Conservation (phyloP, 2,888 invertebrate species). For the Amphiduros pacificus region DNA sequence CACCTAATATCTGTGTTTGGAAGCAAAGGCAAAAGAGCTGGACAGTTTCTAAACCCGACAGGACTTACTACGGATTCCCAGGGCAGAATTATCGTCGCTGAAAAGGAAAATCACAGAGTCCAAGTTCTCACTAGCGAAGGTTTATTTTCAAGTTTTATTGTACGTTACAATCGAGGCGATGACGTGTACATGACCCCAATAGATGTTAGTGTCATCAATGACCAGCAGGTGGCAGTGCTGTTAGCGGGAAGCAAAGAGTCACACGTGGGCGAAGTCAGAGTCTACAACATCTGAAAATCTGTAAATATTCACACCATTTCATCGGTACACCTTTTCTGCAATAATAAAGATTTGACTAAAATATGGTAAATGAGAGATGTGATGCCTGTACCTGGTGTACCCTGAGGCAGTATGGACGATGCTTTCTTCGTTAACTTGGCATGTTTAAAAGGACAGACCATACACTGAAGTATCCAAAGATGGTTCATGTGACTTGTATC, state of each 20-base stretch:
- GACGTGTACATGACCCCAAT: conserved; percentile 17
- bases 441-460: too few species aligned
- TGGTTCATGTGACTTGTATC: too few species aligned
- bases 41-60: conserved; percentile 65
- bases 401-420: too few species aligned
- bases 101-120: conserved; percentile 64
- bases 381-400: too few species aligned
- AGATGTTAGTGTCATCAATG: conserved; percentile 15
- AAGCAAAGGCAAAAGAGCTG: conserved; percentile 62
- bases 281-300: too few species aligned
- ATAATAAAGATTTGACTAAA: too few species aligned
- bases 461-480: too few species aligned
- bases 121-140: conserved; percentile 44
- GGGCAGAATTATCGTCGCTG: conserved; percentile 64
- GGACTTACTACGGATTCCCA: conserved; percentile 62
- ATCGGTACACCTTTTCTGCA: too few species aligned
- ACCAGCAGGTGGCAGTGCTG: conserved; percentile 13
- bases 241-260: conserved; percentile 18
- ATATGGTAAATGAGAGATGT: too few species aligned
- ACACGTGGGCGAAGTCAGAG: conserved; percentile 9
- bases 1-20: conserved; percentile 62
- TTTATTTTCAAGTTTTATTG: conserved; percentile 4
- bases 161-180: conserved; percentile 15
- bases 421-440: too few species aligned
- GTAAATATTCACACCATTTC: too few species aligned